phyloP scores from a whole-genome alignment of 2,888 invertebrate species.

The Synanthedon andrenaeformis region DNA sequence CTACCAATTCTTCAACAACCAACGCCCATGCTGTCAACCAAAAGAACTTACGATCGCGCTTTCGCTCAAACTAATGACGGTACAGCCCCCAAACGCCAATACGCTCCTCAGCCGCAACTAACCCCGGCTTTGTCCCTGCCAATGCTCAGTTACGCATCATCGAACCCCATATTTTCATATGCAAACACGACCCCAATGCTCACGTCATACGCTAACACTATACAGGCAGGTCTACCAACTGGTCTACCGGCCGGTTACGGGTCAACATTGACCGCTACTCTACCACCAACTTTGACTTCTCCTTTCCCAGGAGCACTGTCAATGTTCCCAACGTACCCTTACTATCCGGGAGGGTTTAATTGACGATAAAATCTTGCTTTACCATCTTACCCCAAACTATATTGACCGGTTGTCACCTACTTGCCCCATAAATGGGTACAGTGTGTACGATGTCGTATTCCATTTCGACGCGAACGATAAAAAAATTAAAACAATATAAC shows the following conservation, averaged over 20 bases:
- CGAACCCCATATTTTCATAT: slow-evolving; percentile 54
- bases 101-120: slow-evolving; percentile 47
- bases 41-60: slow-evolving; percentile 79
- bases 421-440: neutral
- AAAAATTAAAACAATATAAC: neutral
- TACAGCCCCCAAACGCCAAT: slow-evolving; percentile 60
- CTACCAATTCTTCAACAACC: slow-evolving; percentile 16
- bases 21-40: slow-evolving; percentile 58
- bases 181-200: slow-evolving; percentile 47
- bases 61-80: slow-evolving; percentile 67
- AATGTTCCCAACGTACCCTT: slow-evolving; percentile 52
- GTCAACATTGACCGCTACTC: slow-evolving; percentile 33
- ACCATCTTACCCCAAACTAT: too few species aligned
- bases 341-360: slow-evolving; percentile 34
- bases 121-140: slow-evolving; percentile 50
- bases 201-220: slow-evolving; percentile 37
- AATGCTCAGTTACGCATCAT: slow-evolving; percentile 65
- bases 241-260: slow-evolving; percentile 47
- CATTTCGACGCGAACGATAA: too few species aligned
- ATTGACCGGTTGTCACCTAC: neutral
- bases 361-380: neutral
- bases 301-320: slow-evolving; percentile 33
- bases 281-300: slow-evolving; percentile 33
- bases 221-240: slow-evolving; percentile 21
- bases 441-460: too few species aligned